Conservation (phyloP, 2,888 invertebrate species). For the Tetropium fuscum region DNA sequence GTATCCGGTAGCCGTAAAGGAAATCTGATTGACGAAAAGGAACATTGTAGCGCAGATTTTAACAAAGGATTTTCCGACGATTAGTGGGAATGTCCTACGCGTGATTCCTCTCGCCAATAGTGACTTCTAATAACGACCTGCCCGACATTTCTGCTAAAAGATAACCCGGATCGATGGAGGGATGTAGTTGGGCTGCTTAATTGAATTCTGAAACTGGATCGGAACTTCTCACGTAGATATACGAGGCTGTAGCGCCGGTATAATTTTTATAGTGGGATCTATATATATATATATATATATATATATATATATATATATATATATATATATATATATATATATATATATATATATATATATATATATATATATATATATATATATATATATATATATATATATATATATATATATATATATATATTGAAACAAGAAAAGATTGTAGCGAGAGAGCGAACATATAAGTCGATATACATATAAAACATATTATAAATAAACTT, state of each 20-base stretch:
- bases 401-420: too few species aligned
- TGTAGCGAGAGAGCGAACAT: too few species aligned
- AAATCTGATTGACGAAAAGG: conserved; percentile 36
- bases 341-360: too few species aligned
- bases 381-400: too few species aligned
- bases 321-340: too few species aligned
- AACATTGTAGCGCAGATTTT: conserved; percentile 33
- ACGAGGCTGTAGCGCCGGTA: background rate
- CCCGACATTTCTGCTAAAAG: conserved; percentile 11
- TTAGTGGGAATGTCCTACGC: conserved; percentile 25
- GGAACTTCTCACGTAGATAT: background rate
- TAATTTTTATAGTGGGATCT: background rate
- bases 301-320: too few species aligned
- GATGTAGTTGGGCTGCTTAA: conserved; percentile 7
- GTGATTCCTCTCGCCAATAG: conserved; percentile 16
- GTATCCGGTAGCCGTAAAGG: conserved; percentile 26
- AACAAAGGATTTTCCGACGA: conserved; percentile 38
- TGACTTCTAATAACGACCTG: conserved; percentile 23
- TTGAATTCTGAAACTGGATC: conserved; percentile 13
- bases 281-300: too few species aligned
- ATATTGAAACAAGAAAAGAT: too few species aligned
- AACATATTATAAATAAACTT: too few species aligned
- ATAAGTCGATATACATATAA: too few species aligned
- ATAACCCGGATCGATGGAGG: conserved; percentile 20
- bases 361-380: too few species aligned